phyloP scores from a whole-genome alignment of 2,797 vertebrate species.

The Myotis pilosus region DNA sequence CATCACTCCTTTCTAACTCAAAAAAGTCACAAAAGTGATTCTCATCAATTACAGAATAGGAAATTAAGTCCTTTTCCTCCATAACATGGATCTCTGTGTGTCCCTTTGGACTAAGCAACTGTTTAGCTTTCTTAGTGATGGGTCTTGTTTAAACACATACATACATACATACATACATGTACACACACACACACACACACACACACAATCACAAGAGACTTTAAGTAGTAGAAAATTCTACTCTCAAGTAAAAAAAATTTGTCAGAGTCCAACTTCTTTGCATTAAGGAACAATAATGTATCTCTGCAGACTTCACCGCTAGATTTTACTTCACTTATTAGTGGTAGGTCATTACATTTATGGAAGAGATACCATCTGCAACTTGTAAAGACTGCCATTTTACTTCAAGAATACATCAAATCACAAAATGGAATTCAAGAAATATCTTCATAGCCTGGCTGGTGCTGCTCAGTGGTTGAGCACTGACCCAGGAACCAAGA shows the following conservation, averaged over 20 bases:
- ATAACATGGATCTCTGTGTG: not conserved
- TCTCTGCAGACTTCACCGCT: conserved; percentile 39
- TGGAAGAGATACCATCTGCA: conserved; percentile 26
- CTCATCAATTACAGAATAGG: conserved; percentile 32
- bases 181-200: not conserved
- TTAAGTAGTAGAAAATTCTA: conserved; percentile 40
- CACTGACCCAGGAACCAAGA: too few relatives aligned
- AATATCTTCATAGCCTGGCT: conserved; percentile 37
- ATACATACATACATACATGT: not conserved
- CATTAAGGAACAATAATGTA: conserved; percentile 39
- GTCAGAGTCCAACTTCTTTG: conserved; percentile 10
- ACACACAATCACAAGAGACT: not conserved
- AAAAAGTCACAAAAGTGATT: conserved; percentile 52
- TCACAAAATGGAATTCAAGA: conserved; percentile 66
- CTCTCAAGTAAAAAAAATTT: conserved; percentile 33
- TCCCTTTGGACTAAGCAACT: conserved; percentile 34
- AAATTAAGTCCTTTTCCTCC: conserved; percentile 26
- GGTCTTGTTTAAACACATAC: conserved; percentile 25
- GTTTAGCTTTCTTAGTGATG: conserved; percentile 32
- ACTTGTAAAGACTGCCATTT: conserved; percentile 55
- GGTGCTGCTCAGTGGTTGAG: too few relatives aligned
- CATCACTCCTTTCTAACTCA: conserved; percentile 34
- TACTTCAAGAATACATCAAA: conserved; percentile 48
- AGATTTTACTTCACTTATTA: conserved; percentile 49
- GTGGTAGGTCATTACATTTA: conserved; percentile 14